phyloP scores from a whole-genome alignment of 2,888 invertebrate genomes.

The Aphelenchoides bicaudatus region DNA sequence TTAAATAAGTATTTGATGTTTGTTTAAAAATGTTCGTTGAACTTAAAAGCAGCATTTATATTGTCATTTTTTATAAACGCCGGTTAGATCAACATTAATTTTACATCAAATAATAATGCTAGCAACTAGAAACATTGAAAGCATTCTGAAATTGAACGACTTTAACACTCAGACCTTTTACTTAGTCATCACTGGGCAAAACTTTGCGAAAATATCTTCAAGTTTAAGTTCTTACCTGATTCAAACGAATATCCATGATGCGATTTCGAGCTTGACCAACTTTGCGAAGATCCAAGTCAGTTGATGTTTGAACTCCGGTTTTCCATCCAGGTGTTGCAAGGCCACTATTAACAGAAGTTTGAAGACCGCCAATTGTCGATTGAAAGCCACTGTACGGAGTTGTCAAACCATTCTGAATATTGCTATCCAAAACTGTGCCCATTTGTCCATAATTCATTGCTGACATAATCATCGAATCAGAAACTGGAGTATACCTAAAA shows the following conservation, averaged over 20 bases:
- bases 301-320: constrained; percentile 64
- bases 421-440: constrained; percentile 75
- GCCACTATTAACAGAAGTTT: constrained; percentile 55
- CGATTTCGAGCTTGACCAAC: constrained; percentile 98
- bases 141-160: not conserved
- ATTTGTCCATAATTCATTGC: constrained; percentile 66
- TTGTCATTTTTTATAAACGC: too few species aligned
- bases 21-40: constrained; percentile 1
- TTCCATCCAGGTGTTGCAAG: constrained; percentile 74
- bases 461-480: constrained; percentile 90
- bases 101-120: too few species aligned
- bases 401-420: constrained; percentile 51
- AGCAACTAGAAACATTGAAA: not conserved
- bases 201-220: not conserved
- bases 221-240: constrained; percentile 67
- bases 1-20: not conserved
- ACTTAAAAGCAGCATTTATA: too few species aligned
- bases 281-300: constrained; percentile 89
- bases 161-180: constrained; percentile 35
- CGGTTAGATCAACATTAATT: too few species aligned
- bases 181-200: constrained; percentile 32
- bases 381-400: constrained; percentile 36
- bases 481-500: constrained; percentile 81
- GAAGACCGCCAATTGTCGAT: constrained; percentile 43
- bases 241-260: constrained; percentile 95